These are phyloP conservation scores for Myiotriccus ornatus DNA, from an alignment of 2,797 vertebrate species.

Conservation along the genomic window DNA sequence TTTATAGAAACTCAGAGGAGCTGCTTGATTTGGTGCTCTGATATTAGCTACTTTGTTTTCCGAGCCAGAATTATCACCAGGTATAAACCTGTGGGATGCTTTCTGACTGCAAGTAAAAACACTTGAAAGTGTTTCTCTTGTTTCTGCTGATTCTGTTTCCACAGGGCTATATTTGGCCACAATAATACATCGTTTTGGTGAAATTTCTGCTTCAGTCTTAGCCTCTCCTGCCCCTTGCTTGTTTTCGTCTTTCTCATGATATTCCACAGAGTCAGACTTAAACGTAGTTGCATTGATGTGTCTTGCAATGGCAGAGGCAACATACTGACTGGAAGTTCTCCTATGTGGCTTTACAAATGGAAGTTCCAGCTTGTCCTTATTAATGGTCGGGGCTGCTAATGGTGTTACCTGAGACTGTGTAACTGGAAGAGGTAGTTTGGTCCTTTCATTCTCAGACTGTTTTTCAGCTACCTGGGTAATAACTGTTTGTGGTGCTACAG, in stretches of 20 bases:
- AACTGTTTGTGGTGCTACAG: not conserved
- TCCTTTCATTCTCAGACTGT: constrained; percentile 43
- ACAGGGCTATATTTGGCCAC: not conserved
- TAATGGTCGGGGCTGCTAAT: constrained; percentile 38
- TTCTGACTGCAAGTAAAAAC: constrained; percentile 21
- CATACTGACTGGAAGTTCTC: constrained; percentile 92
- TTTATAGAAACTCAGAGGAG: constrained; percentile 1
- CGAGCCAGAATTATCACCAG: not conserved
- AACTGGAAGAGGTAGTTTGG: constrained; percentile 43
- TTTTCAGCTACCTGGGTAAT: constrained; percentile 2
- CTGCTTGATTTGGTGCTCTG: constrained; percentile 12
- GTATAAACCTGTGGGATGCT: constrained; percentile 10
- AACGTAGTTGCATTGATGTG: constrained; percentile 68
- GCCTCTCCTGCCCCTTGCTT: not conserved
- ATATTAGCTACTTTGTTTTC: not conserved
- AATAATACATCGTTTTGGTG: not conserved
- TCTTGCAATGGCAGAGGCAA: constrained; percentile 90
- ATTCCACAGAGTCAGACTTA: constrained; percentile 20
- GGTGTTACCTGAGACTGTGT: constrained; percentile 57
- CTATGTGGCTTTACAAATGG: constrained; percentile 84
- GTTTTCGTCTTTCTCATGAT: not conserved
- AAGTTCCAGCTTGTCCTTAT: constrained; percentile 70
- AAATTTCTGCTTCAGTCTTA: not conserved
- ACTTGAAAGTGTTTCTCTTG: constrained; percentile 7
- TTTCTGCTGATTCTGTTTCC: not conserved